A percentile compares a stretch with the other conserved stretches of the same genome.
Evolutionary conservation across 2,113 vertebrate species (phyloP).

Genomic region (Balaenoptera acutorostrata): DNA sequence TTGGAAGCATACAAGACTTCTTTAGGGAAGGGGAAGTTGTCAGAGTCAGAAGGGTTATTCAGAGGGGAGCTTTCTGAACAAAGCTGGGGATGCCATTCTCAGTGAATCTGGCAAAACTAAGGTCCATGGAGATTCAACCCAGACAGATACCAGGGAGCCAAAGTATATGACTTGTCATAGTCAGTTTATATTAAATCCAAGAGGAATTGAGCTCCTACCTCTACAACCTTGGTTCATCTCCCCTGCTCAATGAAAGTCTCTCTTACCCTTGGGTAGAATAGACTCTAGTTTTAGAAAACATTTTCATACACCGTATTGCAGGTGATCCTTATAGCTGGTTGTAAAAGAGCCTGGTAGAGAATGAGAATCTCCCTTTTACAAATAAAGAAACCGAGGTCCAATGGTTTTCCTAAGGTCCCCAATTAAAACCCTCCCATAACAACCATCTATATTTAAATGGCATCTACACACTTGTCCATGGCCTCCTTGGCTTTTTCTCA

Average conservation of each 20-base stretch:
- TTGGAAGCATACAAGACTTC: background rate
- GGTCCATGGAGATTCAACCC: background rate
- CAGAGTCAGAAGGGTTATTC: background rate
- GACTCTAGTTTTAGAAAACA: background rate
- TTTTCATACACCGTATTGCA: accelerated
- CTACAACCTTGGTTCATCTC: background rate
- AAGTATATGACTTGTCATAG: accelerated
- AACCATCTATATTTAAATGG: background rate
- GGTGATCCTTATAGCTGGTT: background rate
- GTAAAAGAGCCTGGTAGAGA: background rate
- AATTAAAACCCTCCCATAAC: background rate
- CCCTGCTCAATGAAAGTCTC: background rate
- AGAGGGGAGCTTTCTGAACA: background rate
- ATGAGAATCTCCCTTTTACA: background rate
- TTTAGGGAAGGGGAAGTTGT: background rate
- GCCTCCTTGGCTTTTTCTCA: background rate
- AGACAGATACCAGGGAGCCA: background rate
- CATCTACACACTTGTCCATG: background rate
- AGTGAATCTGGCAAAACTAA: background rate
- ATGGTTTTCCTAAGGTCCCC: background rate
- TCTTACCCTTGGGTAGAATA: background rate
- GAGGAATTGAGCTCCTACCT: background rate
- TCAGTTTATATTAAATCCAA: background rate
- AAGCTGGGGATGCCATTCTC: background rate
- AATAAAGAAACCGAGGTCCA: background rate